Percentiles rank a stretch among this genome's conserved stretches.
Evolutionary conservation across 2,113 vertebrate species (phyloP).

Genomic region (Monarcha castaneiventris): DNA sequence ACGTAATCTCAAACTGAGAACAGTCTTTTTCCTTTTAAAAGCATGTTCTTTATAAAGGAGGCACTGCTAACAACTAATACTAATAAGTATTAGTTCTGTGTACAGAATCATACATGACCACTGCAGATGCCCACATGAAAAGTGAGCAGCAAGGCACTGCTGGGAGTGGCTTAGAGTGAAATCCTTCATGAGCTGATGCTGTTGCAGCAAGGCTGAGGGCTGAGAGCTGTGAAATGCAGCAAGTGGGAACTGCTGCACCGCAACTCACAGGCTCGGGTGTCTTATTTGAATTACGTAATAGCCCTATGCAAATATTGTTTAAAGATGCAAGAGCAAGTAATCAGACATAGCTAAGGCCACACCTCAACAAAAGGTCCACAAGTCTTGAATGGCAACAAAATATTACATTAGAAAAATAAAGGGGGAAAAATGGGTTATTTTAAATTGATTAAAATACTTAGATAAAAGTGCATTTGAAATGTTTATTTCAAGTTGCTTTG

Average conservation of each 20-base stretch:
- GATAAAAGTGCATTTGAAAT: background rate
- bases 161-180: background rate
- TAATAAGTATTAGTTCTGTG: background rate
- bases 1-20: background rate
- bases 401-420: background rate
- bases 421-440: background rate
- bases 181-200: background rate
- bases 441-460: background rate
- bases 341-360: background rate
- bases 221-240: background rate
- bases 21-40: background rate
- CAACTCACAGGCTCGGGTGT: background rate
- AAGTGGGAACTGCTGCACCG: background rate
- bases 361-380: background rate
- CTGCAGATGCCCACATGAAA: background rate
- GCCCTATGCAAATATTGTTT: background rate
- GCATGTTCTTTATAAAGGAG: background rate
- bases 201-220: background rate
- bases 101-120: background rate
- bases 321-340: background rate
- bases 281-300: background rate
- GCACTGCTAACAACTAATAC: background rate
- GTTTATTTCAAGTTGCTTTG: background rate
- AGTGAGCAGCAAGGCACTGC: background rate
- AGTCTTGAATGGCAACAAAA: background rate